These are phyloP conservation scores for Syrmaticus mikado DNA, from an alignment of 2,113 vertebrate species.

Conservation along the genomic window DNA sequence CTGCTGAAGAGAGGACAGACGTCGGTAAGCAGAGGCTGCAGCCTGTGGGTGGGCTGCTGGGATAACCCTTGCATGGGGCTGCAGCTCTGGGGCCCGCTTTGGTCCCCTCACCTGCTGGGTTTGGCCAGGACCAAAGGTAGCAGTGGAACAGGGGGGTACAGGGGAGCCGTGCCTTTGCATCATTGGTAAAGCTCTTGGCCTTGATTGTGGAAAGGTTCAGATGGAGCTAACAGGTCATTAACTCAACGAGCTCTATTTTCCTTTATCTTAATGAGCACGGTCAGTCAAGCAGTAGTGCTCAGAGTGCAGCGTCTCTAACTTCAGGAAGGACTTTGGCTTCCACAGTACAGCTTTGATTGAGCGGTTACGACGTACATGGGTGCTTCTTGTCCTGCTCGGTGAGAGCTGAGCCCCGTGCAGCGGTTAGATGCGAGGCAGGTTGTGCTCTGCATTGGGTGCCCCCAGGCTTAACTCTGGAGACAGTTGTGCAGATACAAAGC, in stretches of 20 bases:
- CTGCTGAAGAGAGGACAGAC: constrained; percentile 81
- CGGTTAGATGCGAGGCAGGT: not conserved
- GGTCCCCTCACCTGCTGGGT: fast-evolving
- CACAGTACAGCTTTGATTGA: not conserved
- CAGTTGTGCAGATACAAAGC: not conserved
- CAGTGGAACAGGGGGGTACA: not conserved
- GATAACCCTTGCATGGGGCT: not conserved
- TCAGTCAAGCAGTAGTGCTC: not conserved
- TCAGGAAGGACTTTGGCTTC: not conserved
- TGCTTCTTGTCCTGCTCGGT: no score
- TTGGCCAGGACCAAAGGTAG: fast-evolving
- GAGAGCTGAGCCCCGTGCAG: no score
- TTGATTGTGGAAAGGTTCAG: not conserved
- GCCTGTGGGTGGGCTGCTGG: no score
- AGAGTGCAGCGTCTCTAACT: not conserved
- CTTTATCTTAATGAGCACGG: not conserved
- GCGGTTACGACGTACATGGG: not conserved
- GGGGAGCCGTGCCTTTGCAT: not conserved
- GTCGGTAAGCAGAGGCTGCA: constrained; percentile 72
- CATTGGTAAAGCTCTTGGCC: not conserved
- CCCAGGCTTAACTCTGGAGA: fast-evolving
- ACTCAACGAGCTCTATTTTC: not conserved
- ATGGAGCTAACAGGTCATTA: not conserved
- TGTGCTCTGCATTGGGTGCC: not conserved
- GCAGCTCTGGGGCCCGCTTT: not conserved